Conservation (phyloP, 2,113 vertebrate species). For the Thermophis baileyi region DNA sequence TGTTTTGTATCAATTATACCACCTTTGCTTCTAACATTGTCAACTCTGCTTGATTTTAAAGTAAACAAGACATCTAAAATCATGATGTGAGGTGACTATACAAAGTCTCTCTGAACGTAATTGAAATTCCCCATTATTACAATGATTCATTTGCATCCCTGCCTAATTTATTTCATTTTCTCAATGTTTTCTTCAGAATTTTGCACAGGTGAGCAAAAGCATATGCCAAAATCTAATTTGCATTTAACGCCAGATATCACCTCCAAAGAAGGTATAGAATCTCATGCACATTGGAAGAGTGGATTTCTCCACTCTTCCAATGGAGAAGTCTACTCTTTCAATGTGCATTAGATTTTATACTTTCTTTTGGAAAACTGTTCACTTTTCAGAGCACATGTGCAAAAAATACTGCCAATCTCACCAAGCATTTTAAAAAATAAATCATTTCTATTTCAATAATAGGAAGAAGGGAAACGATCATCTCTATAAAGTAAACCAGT, state of each 20-base stretch:
- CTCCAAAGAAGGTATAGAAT: too few relatives aligned
- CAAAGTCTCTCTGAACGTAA: neutral
- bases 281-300: too few relatives aligned
- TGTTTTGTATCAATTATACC: neutral
- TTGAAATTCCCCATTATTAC: neutral
- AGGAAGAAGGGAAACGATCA: neutral
- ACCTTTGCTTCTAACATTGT: neutral
- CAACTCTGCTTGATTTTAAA: neutral
- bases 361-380: neutral
- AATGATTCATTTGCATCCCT: neutral
- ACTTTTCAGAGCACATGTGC: neutral
- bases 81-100: neutral
- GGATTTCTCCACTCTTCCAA: neutral
- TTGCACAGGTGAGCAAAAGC: neutral
- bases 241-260: neutral
- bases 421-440: neutral
- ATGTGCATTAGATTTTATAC: neutral
- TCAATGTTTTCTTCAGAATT: neutral
- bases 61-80: neutral
- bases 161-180: neutral
- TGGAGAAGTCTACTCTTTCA: too few relatives aligned
- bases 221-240: neutral
- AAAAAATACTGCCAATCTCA: neutral
- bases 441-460: neutral
- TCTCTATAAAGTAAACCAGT: neutral